Conservation (phyloP, 2,888 invertebrate genomes). For the Tinea trinotella region DNA sequence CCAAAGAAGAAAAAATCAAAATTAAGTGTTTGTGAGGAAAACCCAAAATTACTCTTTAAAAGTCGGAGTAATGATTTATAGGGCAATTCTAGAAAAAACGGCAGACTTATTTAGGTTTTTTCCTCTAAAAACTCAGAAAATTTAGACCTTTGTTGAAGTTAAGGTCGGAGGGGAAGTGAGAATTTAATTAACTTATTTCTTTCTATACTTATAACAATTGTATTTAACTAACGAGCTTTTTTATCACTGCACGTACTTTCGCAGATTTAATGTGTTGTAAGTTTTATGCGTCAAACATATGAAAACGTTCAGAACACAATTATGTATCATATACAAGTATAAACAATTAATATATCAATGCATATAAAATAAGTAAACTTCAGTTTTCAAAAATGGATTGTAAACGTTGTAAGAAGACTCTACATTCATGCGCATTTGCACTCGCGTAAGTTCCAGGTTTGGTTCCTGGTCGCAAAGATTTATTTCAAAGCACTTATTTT, state of each 20-base stretch:
- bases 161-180: neutral
- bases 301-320: too few species aligned
- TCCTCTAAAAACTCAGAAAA: neutral
- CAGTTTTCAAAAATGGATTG: too few species aligned
- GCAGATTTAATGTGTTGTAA: too few species aligned
- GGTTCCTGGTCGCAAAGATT: too few species aligned
- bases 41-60: conserved; percentile 6
- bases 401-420: too few species aligned
- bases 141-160: neutral
- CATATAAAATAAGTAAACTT: too few species aligned
- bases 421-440: too few species aligned
- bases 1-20: neutral
- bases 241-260: neutral
- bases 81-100: conserved; percentile 14
- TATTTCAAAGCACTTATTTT: too few species aligned
- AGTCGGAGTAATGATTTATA: conserved; percentile 14
- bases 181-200: conserved; percentile 1
- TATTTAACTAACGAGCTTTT: neutral
- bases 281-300: too few species aligned
- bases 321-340: too few species aligned
- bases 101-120: conserved; percentile 11
- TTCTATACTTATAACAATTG: neutral
- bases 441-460: too few species aligned
- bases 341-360: too few species aligned
- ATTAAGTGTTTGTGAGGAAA: neutral